Evolutionary conservation across 2,113 vertebrate genomes (phyloP).

Genomic region (Chloroceryle aenea): DNA sequence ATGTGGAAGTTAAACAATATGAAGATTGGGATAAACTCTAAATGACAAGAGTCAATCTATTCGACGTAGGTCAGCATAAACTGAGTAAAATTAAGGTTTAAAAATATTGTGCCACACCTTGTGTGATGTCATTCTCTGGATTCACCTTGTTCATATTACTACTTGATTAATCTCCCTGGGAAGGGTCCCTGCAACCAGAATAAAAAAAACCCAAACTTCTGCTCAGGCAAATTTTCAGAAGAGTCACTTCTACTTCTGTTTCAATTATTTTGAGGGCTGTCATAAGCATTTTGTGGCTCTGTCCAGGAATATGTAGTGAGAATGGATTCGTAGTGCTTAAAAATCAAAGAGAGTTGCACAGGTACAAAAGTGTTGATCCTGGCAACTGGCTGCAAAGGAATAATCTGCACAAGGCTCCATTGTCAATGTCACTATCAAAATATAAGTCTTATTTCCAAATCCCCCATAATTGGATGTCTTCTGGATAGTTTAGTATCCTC

Average conservation of each 20-base stretch:
- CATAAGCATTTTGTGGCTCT: neutral
- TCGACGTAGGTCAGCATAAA: neutral
- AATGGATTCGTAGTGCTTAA: neutral
- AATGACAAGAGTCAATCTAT: neutral
- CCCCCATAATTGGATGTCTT: neutral
- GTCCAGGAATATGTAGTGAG: fast-evolving
- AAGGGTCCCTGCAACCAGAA: neutral
- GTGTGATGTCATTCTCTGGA: neutral
- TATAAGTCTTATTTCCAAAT: neutral
- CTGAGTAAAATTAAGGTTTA: neutral
- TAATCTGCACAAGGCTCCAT: neutral
- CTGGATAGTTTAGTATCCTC: neutral
- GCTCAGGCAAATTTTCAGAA: neutral
- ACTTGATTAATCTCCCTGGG: neutral
- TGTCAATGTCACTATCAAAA: neutral
- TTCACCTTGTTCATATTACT: neutral
- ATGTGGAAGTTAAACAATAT: neutral
- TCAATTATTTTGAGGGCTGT: neutral
- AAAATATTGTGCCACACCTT: neutral
- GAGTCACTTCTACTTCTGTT: neutral
- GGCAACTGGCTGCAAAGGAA: neutral
- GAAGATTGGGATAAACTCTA: neutral
- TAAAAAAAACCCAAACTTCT: neutral
- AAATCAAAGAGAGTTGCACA: neutral
- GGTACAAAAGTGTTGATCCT: neutral